Evolutionary conservation across 1,140 invertebrate genomes (phyloP), one percentile per base, ranked within the genome.

Genomic region (Patella vulgata): DNA sequence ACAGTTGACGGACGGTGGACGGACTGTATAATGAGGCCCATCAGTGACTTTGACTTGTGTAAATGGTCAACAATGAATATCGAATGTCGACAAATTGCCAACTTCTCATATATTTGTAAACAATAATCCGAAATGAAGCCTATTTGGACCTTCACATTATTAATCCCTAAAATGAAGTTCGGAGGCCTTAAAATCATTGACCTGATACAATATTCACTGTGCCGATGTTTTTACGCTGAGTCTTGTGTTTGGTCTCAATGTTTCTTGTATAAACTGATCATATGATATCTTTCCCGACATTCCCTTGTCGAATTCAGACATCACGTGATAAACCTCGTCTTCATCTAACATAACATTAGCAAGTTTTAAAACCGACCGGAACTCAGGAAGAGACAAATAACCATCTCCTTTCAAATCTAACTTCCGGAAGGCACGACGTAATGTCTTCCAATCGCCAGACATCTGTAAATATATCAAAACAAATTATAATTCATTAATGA

Each of bases 291-390:
- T 78, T 27, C 82, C 82, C 0, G 73, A 66, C 71, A 83, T 73
- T 60, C 78, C 73, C 28, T 78, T 65, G 59, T 83, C 82, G 61
- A 82, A 83, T 59, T 72, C 68, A 25, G 68, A 74, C 63, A 83
- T 69, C 39, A 83, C 73, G 43, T 83, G 79, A 55, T 83, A 83
- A 1, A 82, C 77, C 54, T 84, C 82, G 12, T 84, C 82, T 58
- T 82, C 81, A 52, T 81, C 74, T 14, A 84, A 58, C 23, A 79
- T 66, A 3, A 84, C 78, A 57, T 82, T 84, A 21, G 78, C 78
- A 19, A 81, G 66, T 64, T 80, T 81, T 9, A 84, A 70, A 6
- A 82, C 81, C 0, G 80, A 77, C 3, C 80, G 68, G 74, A 84
- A 84, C 50, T 84, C 80, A 12, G 78, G 74, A 0, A 84, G 63